A percentile compares a stretch with the other conserved stretches of the same genome.
Evolutionary conservation across 2,797 vertebrate genomes (phyloP).

Genomic region (Gymnodraco acuticeps): DNA sequence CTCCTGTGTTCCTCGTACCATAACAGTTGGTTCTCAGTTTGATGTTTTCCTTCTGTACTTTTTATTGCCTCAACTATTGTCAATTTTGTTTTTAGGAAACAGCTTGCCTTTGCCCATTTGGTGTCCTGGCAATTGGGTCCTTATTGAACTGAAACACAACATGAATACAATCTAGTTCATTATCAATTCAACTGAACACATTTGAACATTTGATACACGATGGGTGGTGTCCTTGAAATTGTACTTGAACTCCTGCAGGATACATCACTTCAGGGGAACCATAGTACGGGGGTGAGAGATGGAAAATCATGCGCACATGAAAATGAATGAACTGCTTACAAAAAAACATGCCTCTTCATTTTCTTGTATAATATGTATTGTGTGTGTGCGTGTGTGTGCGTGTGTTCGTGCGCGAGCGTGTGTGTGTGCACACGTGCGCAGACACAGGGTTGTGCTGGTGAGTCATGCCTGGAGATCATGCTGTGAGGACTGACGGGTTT

Average conservation of each 20-base stretch:
- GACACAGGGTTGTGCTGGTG: constrained; percentile 6
- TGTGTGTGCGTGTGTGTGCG: neutral
- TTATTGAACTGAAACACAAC: too few relatives aligned
- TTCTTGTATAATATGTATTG: constrained; percentile 19
- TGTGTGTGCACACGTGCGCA: neutral
- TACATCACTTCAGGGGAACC: neutral
- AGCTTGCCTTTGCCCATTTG: too few relatives aligned
- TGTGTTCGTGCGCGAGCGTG: neutral
- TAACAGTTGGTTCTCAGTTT: too few relatives aligned
- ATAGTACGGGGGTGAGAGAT: constrained; percentile 10
- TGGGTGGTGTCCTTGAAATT: neutral
- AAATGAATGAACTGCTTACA: constrained; percentile 14
- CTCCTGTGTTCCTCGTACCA: too few relatives aligned
- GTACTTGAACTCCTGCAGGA: neutral
- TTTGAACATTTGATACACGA: neutral
- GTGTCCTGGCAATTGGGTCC: too few relatives aligned
- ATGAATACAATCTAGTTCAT: neutral
- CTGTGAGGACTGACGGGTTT: constrained; percentile 46
- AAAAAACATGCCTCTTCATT: constrained; percentile 28
- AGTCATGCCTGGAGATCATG: constrained; percentile 50
- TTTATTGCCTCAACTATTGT: too few relatives aligned
- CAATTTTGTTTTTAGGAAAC: too few relatives aligned
- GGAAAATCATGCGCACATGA: constrained; percentile 7
- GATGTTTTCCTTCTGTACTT: too few relatives aligned
- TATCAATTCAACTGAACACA: neutral